Conservation (phyloP, 2,113 vertebrate genomes). For the Alosa alosa region DNA sequence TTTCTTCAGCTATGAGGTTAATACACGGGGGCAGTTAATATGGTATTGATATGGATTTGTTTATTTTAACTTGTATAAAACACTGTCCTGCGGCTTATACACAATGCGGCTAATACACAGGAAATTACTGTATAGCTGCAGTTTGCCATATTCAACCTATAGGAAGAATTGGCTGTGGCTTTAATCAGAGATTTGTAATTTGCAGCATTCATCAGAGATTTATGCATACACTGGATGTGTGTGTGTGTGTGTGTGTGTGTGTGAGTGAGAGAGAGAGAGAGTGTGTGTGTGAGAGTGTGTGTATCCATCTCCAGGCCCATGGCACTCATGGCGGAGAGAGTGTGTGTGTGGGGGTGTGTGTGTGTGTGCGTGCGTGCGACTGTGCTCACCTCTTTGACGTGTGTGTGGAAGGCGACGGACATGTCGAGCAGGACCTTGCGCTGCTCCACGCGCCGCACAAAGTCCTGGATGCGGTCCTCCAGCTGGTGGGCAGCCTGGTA, state of each 20-base stretch:
- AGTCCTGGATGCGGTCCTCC: conserved; percentile 97
- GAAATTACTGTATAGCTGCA: no score
- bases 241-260: no score
- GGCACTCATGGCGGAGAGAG: background rate
- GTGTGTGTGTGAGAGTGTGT: no score
- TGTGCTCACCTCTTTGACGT: conserved; percentile 90
- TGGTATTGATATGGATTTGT: no score
- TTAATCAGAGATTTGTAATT: background rate
- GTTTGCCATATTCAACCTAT: background rate
- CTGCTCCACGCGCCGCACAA: conserved; percentile 94
- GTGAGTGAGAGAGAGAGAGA: no score
- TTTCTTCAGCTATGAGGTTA: no score
- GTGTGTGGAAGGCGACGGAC: conserved; percentile 98
- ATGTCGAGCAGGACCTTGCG: conserved; percentile 97
- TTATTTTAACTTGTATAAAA: no score
- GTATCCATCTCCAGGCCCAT: background rate
- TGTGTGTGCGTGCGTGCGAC: no score
- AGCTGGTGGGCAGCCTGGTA: conserved; percentile 98
- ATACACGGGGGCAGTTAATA: no score
- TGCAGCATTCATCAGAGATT: no score
- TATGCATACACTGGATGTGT: background rate
- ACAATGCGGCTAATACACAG: no score
- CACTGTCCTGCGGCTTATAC: no score
- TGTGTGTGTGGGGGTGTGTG: background rate
- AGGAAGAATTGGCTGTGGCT: background rate